phyloP scores from a whole-genome alignment of 2,888 invertebrate genomes.

The Tetragonula carbonaria region DNA sequence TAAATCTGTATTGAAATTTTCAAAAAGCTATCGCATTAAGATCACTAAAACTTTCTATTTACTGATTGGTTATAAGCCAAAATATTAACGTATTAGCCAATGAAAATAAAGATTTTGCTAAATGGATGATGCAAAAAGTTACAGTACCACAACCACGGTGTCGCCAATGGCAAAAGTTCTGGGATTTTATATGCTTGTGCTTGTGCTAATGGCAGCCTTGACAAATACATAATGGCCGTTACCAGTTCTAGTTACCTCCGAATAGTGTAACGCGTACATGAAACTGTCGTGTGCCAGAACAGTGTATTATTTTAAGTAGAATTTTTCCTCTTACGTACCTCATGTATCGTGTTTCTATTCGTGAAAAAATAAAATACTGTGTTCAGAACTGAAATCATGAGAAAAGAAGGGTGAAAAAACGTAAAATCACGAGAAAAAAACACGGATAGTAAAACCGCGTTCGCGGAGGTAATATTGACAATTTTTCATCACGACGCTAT shows the following conservation, averaged over 20 bases:
- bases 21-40: constrained; percentile 27
- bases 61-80: constrained; percentile 56
- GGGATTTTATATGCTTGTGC: constrained; percentile 70
- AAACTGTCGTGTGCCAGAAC: constrained; percentile 76
- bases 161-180: constrained; percentile 67
- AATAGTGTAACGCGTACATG: constrained; percentile 82
- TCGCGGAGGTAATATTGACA: constrained; percentile 81
- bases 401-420: constrained; percentile 51
- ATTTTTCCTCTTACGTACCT: constrained; percentile 61
- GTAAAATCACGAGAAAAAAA: constrained; percentile 70
- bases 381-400: constrained; percentile 52
- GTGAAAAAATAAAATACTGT: constrained; percentile 56
- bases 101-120: constrained; percentile 51
- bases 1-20: constrained; percentile 32
- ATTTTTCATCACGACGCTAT: constrained; percentile 79
- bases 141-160: constrained; percentile 62
- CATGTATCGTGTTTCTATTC: constrained; percentile 59
- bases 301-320: constrained; percentile 73
- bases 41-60: constrained; percentile 41
- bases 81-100: constrained; percentile 52
- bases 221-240: constrained; percentile 82
- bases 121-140: constrained; percentile 64
- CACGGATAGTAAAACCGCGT: constrained; percentile 80
- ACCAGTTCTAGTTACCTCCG: constrained; percentile 70
- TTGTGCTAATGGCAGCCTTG: constrained; percentile 80